phyloP scores from a whole-genome alignment of 2,797 vertebrate genomes.

The Pantherophis vulpinus region DNA sequence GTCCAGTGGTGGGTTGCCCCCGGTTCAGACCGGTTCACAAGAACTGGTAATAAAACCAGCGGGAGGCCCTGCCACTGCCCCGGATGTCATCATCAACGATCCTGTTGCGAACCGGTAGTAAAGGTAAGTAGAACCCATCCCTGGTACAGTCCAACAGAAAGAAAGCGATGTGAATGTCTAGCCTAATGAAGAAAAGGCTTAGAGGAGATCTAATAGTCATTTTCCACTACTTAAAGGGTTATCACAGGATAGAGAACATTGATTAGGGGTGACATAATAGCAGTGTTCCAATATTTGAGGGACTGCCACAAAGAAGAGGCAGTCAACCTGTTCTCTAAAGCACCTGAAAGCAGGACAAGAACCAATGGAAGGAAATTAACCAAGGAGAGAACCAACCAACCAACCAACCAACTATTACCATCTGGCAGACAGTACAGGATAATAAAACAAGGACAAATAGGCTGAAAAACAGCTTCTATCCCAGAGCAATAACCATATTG shows the following conservation, averaged over 20 bases:
- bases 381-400: not conserved
- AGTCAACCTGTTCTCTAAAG: not conserved
- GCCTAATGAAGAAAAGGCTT: not conserved
- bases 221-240: not conserved
- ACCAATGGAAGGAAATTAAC: not conserved
- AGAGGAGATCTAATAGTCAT: not conserved
- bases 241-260: not conserved
- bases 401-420: too few relatives aligned
- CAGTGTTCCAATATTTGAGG: not conserved
- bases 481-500: too few relatives aligned
- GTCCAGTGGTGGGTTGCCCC: not conserved
- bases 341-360: not conserved
- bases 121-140: too few relatives aligned
- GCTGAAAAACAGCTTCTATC: too few relatives aligned
- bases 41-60: too few relatives aligned
- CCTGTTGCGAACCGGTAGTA: too few relatives aligned
- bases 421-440: too few relatives aligned
- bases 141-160: not conserved
- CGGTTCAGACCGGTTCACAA: too few relatives aligned
- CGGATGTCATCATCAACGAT: too few relatives aligned
- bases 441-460: too few relatives aligned
- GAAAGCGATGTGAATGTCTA: not conserved
- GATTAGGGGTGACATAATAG: not conserved
- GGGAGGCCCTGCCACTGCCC: too few relatives aligned
- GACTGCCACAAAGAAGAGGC: not conserved